Percentiles rank a stretch among this genome's conserved stretches.
Conservation (phyloP, 2,888 invertebrate genomes). For the Noctua fimbriata region DNA sequence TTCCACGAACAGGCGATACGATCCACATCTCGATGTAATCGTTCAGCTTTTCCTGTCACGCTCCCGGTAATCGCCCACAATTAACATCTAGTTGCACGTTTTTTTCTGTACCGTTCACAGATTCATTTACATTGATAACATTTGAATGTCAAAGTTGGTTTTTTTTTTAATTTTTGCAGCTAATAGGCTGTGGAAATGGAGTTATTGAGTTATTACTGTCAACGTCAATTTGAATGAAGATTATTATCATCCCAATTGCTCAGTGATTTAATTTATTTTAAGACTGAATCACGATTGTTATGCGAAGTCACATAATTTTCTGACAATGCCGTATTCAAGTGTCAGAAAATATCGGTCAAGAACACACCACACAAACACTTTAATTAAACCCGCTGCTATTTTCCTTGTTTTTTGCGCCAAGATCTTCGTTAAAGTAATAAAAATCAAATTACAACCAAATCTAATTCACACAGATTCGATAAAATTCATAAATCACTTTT, state of each 20-base stretch:
- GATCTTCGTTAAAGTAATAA: conserved; percentile 12
- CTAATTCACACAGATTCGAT: conserved; percentile 41
- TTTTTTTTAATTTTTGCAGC: conserved; percentile 22
- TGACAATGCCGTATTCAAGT: conserved; percentile 21
- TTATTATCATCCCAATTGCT: conserved; percentile 39
- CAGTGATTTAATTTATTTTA: conserved; percentile 27
- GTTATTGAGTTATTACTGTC: conserved; percentile 33
- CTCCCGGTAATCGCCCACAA: conserved; percentile 75
- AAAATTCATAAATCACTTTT: conserved; percentile 62
- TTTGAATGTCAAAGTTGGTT: conserved; percentile 27
- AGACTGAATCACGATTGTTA: conserved; percentile 19
- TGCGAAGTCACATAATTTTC: conserved; percentile 26
- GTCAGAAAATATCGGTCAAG: conserved; percentile 32
- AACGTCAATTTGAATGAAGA: conserved; percentile 21
- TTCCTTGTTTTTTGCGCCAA: conserved; percentile 14
- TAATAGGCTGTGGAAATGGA: conserved; percentile 29
- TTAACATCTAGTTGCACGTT: conserved; percentile 69
- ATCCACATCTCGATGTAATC: conserved; percentile 81
- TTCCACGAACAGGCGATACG: conserved; percentile 79
- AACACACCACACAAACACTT: conserved; percentile 8
- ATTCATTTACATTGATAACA: conserved; percentile 57
- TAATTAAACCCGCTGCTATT: conserved; percentile 11
- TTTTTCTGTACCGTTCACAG: conserved; percentile 43
- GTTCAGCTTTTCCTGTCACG: conserved; percentile 83
- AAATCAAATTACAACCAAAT: conserved; percentile 44